Evolutionary conservation across 2,113 vertebrate genomes (phyloP), one percentile per base, ranked within the genome.

Genomic region (Picathartes gymnocephalus): DNA sequence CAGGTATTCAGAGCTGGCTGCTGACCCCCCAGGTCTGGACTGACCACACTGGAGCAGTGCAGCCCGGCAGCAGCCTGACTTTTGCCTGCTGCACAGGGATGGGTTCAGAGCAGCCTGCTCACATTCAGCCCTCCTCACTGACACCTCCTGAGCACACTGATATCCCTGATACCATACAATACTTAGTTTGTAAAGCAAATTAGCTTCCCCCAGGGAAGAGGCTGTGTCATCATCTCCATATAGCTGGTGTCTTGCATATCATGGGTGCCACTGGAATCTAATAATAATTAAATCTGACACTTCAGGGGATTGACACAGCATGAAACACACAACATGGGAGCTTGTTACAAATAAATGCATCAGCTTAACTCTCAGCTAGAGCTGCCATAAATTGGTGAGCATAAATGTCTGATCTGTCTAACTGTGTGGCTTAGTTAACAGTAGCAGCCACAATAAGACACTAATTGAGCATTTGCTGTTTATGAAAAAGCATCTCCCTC

Each of bases 251-350:
- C 93, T 92, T 85, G 66, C 47, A 10, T 80, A 91, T 92, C 87
- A 95, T 95, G 87, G 95, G 95, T 96, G 95, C 93, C 84, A 58
- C 90, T 94, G 84, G 70, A 97, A 95, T 87, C 77, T 90, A 94
- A 91, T 95, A 95, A 88, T 95, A 91, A 96, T 97, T 92, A 94
- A 87, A 90, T 73, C 47, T 95, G 95, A 93, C 90, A 94, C 94
- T 93, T 90, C 9, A 57, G 80, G 89, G 82, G 90, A 95, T 88
- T 2, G 0, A 69, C 92, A 71, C 92, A 93, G 94, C 92, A 65
- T 93, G 94, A 96, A 96, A 74, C 80, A 76, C 54, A 31, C 65
- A 90, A 72, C 0, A 44, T 93, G 86, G 88, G 93, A 95, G 92
- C 95, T 95, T 95, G 90, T 95, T 96, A 86, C 85, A 92, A 96